phyloP scores from a whole-genome alignment of 2,888 invertebrate genomes.

The Ormyrus nitidulus region DNA sequence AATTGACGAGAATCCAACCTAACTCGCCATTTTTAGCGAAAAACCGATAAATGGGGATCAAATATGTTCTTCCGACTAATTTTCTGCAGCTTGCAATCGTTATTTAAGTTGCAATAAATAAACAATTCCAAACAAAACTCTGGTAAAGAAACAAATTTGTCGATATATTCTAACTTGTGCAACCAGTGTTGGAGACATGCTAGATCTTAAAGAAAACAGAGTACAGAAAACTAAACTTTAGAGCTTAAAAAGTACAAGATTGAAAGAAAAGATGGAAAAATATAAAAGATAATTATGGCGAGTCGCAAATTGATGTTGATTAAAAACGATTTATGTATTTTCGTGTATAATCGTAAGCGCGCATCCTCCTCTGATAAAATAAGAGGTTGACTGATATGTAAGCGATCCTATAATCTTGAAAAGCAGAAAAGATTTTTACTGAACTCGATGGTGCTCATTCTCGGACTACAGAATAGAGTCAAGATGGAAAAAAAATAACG shows the following conservation, averaged over 20 bases:
- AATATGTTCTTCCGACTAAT: not conserved
- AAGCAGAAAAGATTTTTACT: slow-evolving; percentile 47
- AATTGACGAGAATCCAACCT: too few species aligned
- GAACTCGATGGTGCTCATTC: slow-evolving; percentile 57
- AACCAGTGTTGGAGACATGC: not conserved
- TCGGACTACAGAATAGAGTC: slow-evolving; percentile 46
- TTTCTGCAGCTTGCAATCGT: not conserved
- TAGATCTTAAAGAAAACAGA: not conserved
- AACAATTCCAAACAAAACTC: not conserved
- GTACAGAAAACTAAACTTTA: slow-evolving; percentile 6
- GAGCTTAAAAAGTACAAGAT: not conserved
- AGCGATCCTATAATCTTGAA: slow-evolving; percentile 28
- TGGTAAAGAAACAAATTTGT: not conserved
- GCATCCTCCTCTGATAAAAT: slow-evolving; percentile 32
- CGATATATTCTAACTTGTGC: too few species aligned
- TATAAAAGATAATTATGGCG: slow-evolving; percentile 6
- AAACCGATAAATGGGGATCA: too few species aligned
- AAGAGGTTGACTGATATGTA: slow-evolving; percentile 48
- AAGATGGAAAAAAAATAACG: slow-evolving; percentile 42
- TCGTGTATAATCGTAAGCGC: slow-evolving; percentile 37
- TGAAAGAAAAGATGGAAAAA: not conserved
- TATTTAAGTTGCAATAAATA: slow-evolving; percentile 35
- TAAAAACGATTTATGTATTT: slow-evolving; percentile 48
- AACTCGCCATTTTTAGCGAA: too few species aligned
- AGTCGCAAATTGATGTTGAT: not conserved